Base-by-base conservation (phyloP, 2,888 invertebrate genomes). In the Poecilobothrus nobilitatus region DNA sequence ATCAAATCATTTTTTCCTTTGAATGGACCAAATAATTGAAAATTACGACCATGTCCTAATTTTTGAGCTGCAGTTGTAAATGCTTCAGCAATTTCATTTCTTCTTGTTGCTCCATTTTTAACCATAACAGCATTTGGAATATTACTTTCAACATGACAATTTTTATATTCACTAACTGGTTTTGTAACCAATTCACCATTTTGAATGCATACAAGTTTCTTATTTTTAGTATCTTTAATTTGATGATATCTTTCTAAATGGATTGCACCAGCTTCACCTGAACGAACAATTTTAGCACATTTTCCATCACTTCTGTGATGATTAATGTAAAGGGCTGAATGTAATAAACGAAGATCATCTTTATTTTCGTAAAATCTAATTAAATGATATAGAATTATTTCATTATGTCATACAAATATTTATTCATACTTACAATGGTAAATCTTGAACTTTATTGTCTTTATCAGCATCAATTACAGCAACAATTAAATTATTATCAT, bases 101-200 rank as follows among this genome's bases (percentile, higher is more conserved):
- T 53, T 3, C 2, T 53, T 53, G 15, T 2, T 12, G 53, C 53
- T 12, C 18, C 53, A 15, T 53, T 53, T 53, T 53, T 53, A 18
- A 53, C n/a, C 53, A 53, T 53, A 18, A 53, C 53, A 18, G 53
- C 53, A 53, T 53, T 53, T 15, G 53, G 53, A 18, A 53, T 53
- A 53, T 53, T 53, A 53, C 53, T 53, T 53, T 53, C 53, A 18
- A 53, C 53, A 53, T 53, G 53, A 53, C 53, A 53, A 53, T 53
- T 53, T 53, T 53, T 53, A n/a, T 12, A 53, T 53, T 53, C 53
- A 18, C 18, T 18, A 18, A 53, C 18, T 53, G 53, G 18, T 53
- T 53, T 53, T 1, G 15, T 15, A 18, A 53, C 53, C 18, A 53
- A 53, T 53, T 9, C 15, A 6, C 53, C 53, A 18, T 53, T 15